Evolutionary conservation across 30 jellyfish, hydroid and myxozoan species (phyloP).

Genomic region (Aurelia coerulea): DNA sequence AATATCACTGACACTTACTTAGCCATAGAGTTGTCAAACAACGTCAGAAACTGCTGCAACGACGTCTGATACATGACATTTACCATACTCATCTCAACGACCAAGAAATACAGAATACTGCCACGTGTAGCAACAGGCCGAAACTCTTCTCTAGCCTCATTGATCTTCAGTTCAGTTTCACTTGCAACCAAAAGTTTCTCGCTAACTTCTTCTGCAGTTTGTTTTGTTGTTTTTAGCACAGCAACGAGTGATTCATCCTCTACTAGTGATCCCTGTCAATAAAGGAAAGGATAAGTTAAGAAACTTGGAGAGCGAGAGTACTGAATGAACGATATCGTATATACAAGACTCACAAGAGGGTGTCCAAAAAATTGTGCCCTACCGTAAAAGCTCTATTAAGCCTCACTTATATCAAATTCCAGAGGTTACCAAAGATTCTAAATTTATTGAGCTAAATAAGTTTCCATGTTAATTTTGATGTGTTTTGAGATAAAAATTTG

Average conservation of each 20-base stretch:
- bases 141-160: constrained; percentile 94
- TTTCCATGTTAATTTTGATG: no score
- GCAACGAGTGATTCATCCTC: constrained; percentile 95
- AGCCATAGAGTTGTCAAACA: constrained; percentile 92
- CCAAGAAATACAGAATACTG: constrained; percentile 88
- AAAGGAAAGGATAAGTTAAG: no score
- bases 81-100: constrained; percentile 99
- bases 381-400: no score
- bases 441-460: no score
- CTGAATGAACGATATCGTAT: no score
- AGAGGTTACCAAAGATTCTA: no score
- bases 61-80: constrained; percentile 94
- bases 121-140: constrained; percentile 98
- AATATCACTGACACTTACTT: constrained; percentile 42
- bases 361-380: no score
- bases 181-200: constrained; percentile 91
- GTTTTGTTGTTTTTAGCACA: constrained; percentile 88
- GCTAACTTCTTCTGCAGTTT: constrained; percentile 96
- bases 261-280: constrained; percentile 86
- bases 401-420: no score
- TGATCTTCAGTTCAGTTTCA: constrained; percentile 92
- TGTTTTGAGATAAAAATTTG: no score
- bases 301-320: no score
- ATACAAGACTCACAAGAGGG: no score
- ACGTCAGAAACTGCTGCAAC: constrained; percentile 86